phyloP scores from a whole-genome alignment of 2,888 invertebrate genomes.

The Drosophila borborema region DNA sequence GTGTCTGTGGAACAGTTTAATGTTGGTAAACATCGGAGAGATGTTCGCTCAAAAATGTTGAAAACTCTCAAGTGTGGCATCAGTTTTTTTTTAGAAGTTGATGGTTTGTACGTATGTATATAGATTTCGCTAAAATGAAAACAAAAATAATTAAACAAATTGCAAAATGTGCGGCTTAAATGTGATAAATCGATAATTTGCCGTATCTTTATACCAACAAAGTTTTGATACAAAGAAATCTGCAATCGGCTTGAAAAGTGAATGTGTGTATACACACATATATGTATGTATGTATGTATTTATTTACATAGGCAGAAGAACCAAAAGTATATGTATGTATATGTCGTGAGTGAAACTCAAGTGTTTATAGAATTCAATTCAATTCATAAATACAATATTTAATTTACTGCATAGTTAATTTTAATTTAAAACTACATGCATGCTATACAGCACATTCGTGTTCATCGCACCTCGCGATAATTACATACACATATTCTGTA shows the following conservation, averaged over 20 bases:
- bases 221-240: background rate
- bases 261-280: constrained; percentile 23
- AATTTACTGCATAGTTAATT: background rate
- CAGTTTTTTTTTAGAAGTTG: constrained; percentile 33
- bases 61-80: constrained; percentile 22
- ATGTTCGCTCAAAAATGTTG: background rate
- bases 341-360: background rate
- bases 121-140: constrained; percentile 20
- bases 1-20: background rate
- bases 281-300: constrained; percentile 16
- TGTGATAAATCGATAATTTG: constrained; percentile 2
- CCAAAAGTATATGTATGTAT: constrained; percentile 1
- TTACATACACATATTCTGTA: background rate
- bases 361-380: background rate
- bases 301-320: constrained; percentile 14
- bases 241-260: constrained; percentile 3
- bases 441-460: no score
- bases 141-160: constrained; percentile 11
- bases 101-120: constrained; percentile 20
- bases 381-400: background rate
- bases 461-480: no score
- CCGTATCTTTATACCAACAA: background rate
- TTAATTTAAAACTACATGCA: background rate
- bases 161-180: background rate
- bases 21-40: constrained; percentile 9